These are phyloP conservation scores for Leptinotarsa texana DNA, from an alignment of 1,140 invertebrate species.

Conservation along the genomic window DNA sequence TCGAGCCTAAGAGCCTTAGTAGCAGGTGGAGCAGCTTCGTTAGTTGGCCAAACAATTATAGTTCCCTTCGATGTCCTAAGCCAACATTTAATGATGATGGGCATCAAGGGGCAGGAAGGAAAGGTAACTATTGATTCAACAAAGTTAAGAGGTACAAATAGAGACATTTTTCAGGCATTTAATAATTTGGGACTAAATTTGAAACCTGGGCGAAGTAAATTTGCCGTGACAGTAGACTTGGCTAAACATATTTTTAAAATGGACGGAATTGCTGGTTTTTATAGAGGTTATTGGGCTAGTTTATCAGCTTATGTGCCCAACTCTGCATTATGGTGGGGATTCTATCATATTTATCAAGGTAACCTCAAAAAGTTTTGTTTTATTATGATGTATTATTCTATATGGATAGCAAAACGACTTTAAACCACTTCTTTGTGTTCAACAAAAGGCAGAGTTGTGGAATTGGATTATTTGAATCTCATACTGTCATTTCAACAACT, in stretches of 20 bases:
- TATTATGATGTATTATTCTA: too few relatives aligned
- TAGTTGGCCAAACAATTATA: slow-evolving; percentile 93
- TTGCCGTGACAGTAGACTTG: slow-evolving; percentile 67
- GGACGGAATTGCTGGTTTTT: slow-evolving; percentile 88
- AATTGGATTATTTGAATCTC: too few relatives aligned
- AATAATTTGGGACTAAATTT: slow-evolving; percentile 44
- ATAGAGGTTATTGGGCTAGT: slow-evolving; percentile 90
- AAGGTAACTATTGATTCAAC: slow-evolving; percentile 31
- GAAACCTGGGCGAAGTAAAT: slow-evolving; percentile 58
- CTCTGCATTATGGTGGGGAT: slow-evolving; percentile 94
- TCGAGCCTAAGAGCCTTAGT: slow-evolving; percentile 72
- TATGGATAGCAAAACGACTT: too few relatives aligned
- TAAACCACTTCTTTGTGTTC: too few relatives aligned
- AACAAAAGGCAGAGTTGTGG: too few relatives aligned
- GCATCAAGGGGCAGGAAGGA: slow-evolving; percentile 54
- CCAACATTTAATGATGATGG: slow-evolving; percentile 95
- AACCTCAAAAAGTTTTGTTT: slow-evolving; percentile 30
- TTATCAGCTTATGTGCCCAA: slow-evolving; percentile 92
- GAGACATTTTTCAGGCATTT: slow-evolving; percentile 42
- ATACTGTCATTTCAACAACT: too few relatives aligned
- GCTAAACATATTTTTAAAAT: slow-evolving; percentile 72
- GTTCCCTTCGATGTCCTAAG: slow-evolving; percentile 96
- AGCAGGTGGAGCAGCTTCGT: slow-evolving; percentile 85
- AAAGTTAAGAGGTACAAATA: background rate
- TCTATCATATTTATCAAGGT: slow-evolving; percentile 96